These are phyloP conservation scores for Zosterops borbonicus DNA, from an alignment of 2,113 vertebrate species.

Conservation along the genomic window DNA sequence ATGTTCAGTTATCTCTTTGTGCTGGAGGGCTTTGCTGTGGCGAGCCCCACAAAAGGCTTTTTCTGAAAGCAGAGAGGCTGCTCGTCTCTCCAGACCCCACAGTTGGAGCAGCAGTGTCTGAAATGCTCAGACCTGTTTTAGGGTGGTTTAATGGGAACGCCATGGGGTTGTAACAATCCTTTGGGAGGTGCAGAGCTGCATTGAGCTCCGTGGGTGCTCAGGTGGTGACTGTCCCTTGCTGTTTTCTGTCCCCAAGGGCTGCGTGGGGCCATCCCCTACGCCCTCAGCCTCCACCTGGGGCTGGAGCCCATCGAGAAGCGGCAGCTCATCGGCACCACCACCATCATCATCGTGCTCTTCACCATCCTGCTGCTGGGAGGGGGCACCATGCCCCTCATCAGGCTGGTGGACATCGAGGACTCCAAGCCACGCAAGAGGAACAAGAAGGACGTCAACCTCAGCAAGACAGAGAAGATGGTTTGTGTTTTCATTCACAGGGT, in stretches of 20 bases:
- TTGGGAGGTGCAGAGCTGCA: not conserved
- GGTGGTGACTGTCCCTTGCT: not conserved
- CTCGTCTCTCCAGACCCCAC: not conserved
- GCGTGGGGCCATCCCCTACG: constrained; percentile 95
- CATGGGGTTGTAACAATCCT: not conserved
- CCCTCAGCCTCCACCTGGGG: constrained; percentile 93
- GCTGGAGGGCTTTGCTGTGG: not conserved
- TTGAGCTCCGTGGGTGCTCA: not conserved
- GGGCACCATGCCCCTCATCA: constrained; percentile 95
- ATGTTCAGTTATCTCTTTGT: not conserved
- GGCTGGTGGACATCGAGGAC: constrained; percentile 93
- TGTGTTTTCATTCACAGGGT: not conserved
- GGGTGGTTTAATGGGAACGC: not conserved
- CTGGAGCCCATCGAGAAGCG: constrained; percentile 95
- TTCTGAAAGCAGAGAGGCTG: not conserved
- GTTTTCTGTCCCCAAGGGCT: constrained; percentile 75
- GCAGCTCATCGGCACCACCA: constrained; percentile 96
- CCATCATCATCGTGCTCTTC: constrained; percentile 95
- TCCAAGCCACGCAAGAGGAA: constrained; percentile 83
- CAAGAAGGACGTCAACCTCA: constrained; percentile 94
- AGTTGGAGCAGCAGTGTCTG: not conserved
- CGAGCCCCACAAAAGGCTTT: not conserved
- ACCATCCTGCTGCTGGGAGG: constrained; percentile 93
- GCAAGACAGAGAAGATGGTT: constrained; percentile 99
- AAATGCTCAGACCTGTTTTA: not conserved